A percentile compares a stretch with the other conserved stretches of the same genome.
These are phyloP conservation scores for Zophobas atratus DNA, from an alignment of 1,140 invertebrate genomes.

Conservation along the genomic window DNA sequence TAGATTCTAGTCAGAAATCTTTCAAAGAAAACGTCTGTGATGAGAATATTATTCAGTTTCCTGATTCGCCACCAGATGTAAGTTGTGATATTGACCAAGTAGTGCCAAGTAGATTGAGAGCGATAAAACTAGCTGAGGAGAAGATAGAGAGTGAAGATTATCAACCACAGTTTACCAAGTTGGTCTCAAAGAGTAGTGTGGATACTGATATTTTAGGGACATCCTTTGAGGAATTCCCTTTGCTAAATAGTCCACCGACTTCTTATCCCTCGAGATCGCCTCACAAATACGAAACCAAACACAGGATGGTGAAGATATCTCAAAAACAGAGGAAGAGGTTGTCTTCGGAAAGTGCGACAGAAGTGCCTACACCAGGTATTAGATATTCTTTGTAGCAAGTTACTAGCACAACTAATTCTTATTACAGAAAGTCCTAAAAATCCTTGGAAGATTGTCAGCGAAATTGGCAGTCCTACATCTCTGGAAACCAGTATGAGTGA, in stretches of 20 bases:
- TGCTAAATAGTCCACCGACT: slow-evolving; percentile 55
- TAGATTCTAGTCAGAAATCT: slow-evolving; percentile 32
- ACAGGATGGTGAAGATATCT: slow-evolving; percentile 70
- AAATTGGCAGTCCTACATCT: slow-evolving; percentile 52
- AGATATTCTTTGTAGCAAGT: not conserved
- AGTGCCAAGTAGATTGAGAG: slow-evolving; percentile 70
- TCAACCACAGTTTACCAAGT: slow-evolving; percentile 55
- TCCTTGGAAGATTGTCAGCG: slow-evolving; percentile 63
- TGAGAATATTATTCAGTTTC: slow-evolving; percentile 54
- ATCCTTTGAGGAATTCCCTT: slow-evolving; percentile 59
- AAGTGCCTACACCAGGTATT: slow-evolving; percentile 12
- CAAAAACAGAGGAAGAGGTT: slow-evolving; percentile 75
- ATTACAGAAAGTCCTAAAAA: slow-evolving; percentile 65
- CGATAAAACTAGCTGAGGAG: slow-evolving; percentile 68
- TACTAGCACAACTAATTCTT: not conserved
- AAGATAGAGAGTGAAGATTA: slow-evolving; percentile 64
- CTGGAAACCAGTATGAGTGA: slow-evolving; percentile 68
- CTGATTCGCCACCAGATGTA: slow-evolving; percentile 30
- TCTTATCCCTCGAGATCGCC: slow-evolving; percentile 49
- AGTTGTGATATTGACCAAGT: slow-evolving; percentile 3
- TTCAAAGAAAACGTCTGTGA: slow-evolving; percentile 44
- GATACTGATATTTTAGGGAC: slow-evolving; percentile 2
- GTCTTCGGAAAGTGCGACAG: slow-evolving; percentile 59
- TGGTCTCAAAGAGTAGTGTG: slow-evolving; percentile 44
- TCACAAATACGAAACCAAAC: slow-evolving; percentile 55